Base-by-base conservation (phyloP, 2,888 invertebrate species). In the Ctena decussata region DNA sequence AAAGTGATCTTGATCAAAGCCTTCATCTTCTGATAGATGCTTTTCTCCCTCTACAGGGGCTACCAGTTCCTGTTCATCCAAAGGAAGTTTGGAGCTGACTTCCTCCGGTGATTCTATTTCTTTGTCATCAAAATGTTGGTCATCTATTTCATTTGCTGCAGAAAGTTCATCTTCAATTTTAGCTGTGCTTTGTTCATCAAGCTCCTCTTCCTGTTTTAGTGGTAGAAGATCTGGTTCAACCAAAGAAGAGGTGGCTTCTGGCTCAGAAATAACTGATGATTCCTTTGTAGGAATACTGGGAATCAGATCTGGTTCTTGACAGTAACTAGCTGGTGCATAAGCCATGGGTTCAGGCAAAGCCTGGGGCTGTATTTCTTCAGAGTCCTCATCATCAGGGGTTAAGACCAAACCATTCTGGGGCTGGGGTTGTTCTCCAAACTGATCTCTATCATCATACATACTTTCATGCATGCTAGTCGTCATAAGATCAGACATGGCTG, bases 331-430 rank as follows among this genome's bases (percentile, higher is more conserved):
- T 46, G 90, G 88, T 53, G 91, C 86, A 80, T 91, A 91, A 49
- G 91, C 91, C 41, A 92, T 89, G 53, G 94, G 93, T 80, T 94
- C 94, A 80, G 94, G 94, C 11, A 94, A 82, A 76, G 93, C 91
- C 69, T 93, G 92, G 53, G 94, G 93, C 60, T 92, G 91, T 35
- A 92, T 88, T 72, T 92, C 91, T 71, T 93, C 93, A 35, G 91
- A 85, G 27, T 86, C 89, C 8, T 90, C 89, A 85, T 90, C 89
- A 46, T 87, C 85, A 70, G 88, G 89, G n/a, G 85, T 88, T 21
- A 76, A 74, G 0, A 90, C 35, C n/a, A 71, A 70, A 39, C 82
- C 88, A 82, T 88, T 85, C 44, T 74, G 70, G 24, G 30, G 60
- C 21, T 69, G 60, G 21, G 49, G 77, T 24, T 78, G 82, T 69